phyloP scores from a whole-genome alignment of 2,888 invertebrate genomes.

The Gastracanthus pulcherrimus region DNA sequence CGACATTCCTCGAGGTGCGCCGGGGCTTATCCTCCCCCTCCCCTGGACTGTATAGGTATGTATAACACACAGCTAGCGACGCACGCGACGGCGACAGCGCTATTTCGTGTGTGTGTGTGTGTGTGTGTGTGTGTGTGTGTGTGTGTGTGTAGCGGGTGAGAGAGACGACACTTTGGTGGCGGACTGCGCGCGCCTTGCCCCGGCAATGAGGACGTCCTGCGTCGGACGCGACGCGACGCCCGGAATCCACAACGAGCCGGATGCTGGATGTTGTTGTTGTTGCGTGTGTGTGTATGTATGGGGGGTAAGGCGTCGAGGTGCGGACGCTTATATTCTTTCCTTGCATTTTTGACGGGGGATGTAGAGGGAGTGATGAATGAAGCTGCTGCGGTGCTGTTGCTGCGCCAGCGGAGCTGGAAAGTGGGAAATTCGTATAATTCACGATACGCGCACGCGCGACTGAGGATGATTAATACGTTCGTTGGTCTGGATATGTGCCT shows the following conservation, averaged over 20 bases:
- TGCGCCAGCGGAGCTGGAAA: too few relatives aligned
- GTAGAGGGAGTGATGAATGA: slow-evolving; percentile 40
- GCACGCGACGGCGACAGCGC: background rate
- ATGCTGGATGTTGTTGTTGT: background rate
- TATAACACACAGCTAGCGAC: background rate
- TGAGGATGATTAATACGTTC: slow-evolving; percentile 45
- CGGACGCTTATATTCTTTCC: background rate
- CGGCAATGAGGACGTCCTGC: slow-evolving; percentile 14
- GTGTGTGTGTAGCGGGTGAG: too few relatives aligned
- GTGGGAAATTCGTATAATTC: slow-evolving; percentile 37
- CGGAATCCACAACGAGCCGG: slow-evolving; percentile 30
- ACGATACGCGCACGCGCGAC: background rate
- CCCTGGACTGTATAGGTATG: background rate
- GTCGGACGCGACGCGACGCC: background rate
- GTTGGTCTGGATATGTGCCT: background rate
- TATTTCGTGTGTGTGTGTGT: too few relatives aligned
- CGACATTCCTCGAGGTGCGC: slow-evolving; percentile 7
- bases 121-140: too few relatives aligned
- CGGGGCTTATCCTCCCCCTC: background rate
- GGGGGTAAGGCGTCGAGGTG: background rate
- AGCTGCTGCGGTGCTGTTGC: background rate
- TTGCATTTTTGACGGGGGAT: background rate
- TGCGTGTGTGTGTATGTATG: background rate
- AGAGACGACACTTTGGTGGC: background rate
- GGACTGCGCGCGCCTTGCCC: too few relatives aligned